Conservation (phyloP, 2,113 vertebrate species). For the Perccottus glenii region DNA sequence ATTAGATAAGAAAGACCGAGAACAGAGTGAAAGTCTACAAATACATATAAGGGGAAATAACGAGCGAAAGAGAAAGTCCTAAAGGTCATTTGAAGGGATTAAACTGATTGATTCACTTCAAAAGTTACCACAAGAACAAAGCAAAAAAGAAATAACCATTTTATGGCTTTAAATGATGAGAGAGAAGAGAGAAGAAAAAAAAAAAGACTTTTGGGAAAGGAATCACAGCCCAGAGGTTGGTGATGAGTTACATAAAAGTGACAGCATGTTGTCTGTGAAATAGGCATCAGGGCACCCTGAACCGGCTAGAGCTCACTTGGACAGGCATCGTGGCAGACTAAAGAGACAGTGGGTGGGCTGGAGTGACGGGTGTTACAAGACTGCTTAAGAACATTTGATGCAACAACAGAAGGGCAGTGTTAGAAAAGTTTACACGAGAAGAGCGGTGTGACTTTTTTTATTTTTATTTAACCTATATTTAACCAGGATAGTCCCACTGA, state of each 20-base stretch:
- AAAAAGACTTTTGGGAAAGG: conserved; percentile 2
- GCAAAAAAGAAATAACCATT: conserved; percentile 19
- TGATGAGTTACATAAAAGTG: background rate
- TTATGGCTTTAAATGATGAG: conserved; percentile 40
- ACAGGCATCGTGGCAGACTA: conserved; percentile 34
- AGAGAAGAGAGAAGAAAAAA: conserved; percentile 31
- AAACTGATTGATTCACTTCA: conserved; percentile 35
- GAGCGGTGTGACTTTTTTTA: conserved; percentile 3
- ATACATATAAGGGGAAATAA: conserved; percentile 3
- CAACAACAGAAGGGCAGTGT: conserved; percentile 10
- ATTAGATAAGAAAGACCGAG: conserved; percentile 29
- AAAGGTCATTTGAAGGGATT: conserved; percentile 35
- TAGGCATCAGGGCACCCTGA: conserved; percentile 71
- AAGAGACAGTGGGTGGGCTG: conserved; percentile 24
- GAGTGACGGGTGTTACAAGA: conserved; percentile 10
- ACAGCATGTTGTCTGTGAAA: conserved; percentile 74
- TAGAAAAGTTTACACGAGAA: background rate
- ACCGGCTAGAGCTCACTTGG: conserved; percentile 56
- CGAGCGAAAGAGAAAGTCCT: background rate
- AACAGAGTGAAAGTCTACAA: conserved; percentile 14
- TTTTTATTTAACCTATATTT: too few species aligned
- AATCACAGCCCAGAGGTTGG: conserved; percentile 29
- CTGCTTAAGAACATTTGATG: conserved; percentile 16
- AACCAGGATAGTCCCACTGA: too few species aligned
- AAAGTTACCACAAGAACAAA: conserved; percentile 17